A percentile compares a stretch with the other conserved stretches of the same genome.
Conservation (phyloP, 2,888 invertebrate genomes). For the Platycheirus rosarum region DNA sequence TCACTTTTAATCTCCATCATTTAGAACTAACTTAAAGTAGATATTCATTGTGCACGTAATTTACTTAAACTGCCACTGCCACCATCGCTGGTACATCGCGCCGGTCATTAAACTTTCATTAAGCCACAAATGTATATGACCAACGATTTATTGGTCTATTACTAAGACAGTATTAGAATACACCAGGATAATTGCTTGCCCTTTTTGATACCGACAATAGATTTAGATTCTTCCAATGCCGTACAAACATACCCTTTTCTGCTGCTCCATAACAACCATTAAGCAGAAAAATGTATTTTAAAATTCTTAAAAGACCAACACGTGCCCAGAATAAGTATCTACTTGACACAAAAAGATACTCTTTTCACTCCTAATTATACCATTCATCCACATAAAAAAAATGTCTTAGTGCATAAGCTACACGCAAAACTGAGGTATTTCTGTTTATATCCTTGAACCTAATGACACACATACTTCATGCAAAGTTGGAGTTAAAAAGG, state of each 20-base stretch:
- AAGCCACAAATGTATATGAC: conserved; percentile 28
- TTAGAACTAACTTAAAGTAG: background rate
- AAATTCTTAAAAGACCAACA: conserved; percentile 1
- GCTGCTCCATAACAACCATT: background rate
- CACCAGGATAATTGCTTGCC: conserved; percentile 16
- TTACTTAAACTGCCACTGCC: background rate
- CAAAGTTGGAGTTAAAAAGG: background rate
- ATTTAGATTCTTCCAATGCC: background rate
- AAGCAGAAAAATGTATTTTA: background rate
- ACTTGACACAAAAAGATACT: background rate
- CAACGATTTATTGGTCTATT: conserved; percentile 29
- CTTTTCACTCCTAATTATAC: conserved; percentile 27
- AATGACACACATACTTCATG: conserved; percentile 2
- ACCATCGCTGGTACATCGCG: background rate
- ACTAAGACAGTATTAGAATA: conserved; percentile 3
- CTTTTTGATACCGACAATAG: background rate
- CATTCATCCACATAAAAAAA: conserved; percentile 10
- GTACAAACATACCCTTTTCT: background rate
- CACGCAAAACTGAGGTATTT: conserved; percentile 22
- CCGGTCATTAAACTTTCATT: conserved; percentile 36
- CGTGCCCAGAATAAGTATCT: conserved; percentile 15
- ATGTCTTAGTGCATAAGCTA: background rate
- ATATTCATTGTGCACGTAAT: conserved; percentile 13
- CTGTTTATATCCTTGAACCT: conserved; percentile 31
- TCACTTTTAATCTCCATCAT: conserved; percentile 3